Conservation (phyloP, 2,888 invertebrate genomes). For the Rhingia campestris region DNA sequence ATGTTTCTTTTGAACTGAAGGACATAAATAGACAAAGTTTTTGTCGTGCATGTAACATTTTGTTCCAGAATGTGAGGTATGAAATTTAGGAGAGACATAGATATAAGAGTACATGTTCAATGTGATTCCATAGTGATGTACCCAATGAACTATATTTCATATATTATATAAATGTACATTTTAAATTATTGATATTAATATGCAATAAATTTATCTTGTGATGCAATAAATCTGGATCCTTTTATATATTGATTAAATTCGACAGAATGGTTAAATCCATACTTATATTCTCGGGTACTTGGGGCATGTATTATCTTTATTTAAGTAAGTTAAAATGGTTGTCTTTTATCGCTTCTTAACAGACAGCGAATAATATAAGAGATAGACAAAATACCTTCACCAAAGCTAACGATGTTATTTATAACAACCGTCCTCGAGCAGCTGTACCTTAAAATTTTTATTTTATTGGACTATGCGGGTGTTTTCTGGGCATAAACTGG, state of each 20-base stretch:
- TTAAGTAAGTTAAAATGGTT: conserved; percentile 49
- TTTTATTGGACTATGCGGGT: conserved; percentile 42
- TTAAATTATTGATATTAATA: too few relatives aligned
- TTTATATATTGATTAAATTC: background rate
- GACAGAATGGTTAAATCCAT: conserved; percentile 7
- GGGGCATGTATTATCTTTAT: conserved; percentile 44
- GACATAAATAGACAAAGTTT: background rate
- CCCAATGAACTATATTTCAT: too few relatives aligned
- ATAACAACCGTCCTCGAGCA: conserved; percentile 23
- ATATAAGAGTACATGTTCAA: background rate
- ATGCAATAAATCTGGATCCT: background rate
- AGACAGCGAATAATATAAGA: conserved; percentile 33
- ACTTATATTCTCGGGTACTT: conserved; percentile 26
- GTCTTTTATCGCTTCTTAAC: conserved; percentile 48
- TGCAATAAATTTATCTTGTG: too few relatives aligned
- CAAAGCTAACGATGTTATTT: conserved; percentile 34
- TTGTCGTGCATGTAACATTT: background rate
- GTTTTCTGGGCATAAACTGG: too few relatives aligned
- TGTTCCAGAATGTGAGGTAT: conserved; percentile 6
- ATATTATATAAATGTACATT: too few relatives aligned
- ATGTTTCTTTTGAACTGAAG: conserved; percentile 34
- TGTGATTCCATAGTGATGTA: too few relatives aligned
- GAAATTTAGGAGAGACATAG: background rate
- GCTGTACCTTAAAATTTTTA: conserved; percentile 46
- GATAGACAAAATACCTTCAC: conserved; percentile 28